Conservation (phyloP, 1,140 invertebrate species). For the Hypsibius dujardini region DNA sequence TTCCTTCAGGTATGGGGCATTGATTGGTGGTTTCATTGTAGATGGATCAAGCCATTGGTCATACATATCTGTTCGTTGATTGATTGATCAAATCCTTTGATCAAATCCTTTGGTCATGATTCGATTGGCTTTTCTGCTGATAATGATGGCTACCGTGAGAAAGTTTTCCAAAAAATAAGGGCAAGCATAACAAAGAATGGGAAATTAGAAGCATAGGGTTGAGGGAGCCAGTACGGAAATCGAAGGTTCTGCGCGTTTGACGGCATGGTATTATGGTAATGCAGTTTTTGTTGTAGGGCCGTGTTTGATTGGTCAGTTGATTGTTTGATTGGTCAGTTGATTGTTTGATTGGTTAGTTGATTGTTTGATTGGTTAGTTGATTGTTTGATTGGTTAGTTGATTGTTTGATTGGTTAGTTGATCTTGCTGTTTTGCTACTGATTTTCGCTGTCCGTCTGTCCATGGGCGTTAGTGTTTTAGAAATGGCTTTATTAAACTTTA, state of each 20-base stretch:
- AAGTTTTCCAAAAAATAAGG: not conserved
- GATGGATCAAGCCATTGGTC: not conserved
- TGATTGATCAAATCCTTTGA: not conserved
- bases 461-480: not conserved
- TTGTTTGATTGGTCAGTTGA: no score
- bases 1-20: conserved; percentile 11
- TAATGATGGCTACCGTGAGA: not conserved
- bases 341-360: no score
- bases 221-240: no score
- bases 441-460: not conserved
- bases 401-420: no score
- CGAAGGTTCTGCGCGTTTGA: no score
- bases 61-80: not conserved
- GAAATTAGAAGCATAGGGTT: no score
- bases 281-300: no score
- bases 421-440: not conserved
- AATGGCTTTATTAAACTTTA: not conserved
- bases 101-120: not conserved
- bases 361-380: no score
- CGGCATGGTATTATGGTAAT: no score
- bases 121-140: not conserved
- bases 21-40: not conserved
- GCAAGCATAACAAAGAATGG: no score
- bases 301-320: no score
- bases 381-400: no score